phyloP scores from a whole-genome alignment of 1,140 invertebrate species.

The Ectropis grisescens region DNA sequence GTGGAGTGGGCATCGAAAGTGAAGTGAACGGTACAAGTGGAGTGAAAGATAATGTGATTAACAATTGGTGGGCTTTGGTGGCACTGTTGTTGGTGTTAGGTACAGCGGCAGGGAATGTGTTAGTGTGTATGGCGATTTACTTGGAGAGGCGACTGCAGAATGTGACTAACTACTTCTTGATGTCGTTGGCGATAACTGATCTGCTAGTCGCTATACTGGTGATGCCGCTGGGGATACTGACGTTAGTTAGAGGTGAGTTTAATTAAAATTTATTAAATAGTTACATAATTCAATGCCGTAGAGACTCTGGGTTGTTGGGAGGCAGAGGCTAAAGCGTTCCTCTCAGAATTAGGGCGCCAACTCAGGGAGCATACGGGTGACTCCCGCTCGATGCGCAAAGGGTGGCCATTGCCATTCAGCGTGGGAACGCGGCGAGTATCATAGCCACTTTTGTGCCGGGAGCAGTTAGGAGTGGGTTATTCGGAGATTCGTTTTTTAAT shows the following conservation, averaged over 20 bases:
- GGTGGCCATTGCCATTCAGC: no score
- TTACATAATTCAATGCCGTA: background rate
- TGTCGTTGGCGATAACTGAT: slow-evolving; percentile 96
- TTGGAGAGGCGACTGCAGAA: slow-evolving; percentile 91
- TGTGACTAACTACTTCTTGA: slow-evolving; percentile 96
- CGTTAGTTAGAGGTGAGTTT: slow-evolving; percentile 80
- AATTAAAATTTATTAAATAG: background rate
- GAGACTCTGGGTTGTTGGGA: no score
- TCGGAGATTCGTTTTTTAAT: no score
- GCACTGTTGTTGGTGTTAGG: slow-evolving; percentile 85
- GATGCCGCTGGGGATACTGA: slow-evolving; percentile 90
- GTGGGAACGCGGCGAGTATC: no score
- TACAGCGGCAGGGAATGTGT: slow-evolving; percentile 92
- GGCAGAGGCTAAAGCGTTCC: no score
- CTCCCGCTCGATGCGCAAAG: no score
- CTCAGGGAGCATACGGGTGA: no score
- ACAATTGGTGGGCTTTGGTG: slow-evolving; percentile 78
- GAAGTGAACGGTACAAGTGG: no score
- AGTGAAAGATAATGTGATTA: slow-evolving; percentile 16
- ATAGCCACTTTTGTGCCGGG: no score
- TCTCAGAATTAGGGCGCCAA: no score
- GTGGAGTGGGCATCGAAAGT: no score
- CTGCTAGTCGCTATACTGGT: slow-evolving; percentile 92
- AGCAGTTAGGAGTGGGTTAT: no score
- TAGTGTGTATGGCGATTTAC: slow-evolving; percentile 93